These are phyloP conservation scores for Microplitis mediator DNA, from an alignment of 1,140 invertebrate species.

Conservation along the genomic window DNA sequence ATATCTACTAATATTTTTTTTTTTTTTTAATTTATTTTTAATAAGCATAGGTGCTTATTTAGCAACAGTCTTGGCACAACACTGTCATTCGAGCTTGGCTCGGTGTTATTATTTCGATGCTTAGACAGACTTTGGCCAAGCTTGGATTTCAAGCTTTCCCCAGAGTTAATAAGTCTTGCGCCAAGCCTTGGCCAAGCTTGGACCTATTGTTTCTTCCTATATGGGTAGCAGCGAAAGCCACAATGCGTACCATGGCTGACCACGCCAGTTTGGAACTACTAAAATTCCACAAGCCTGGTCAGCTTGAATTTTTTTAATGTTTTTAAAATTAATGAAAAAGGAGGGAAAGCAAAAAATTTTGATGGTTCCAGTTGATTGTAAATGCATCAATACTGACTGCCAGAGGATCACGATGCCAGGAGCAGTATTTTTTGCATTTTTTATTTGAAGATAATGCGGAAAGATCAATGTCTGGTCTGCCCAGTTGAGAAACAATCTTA, in stretches of 20 bases:
- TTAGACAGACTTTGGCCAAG: too few species aligned
- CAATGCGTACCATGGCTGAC: constrained; percentile 23
- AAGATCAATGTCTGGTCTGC: constrained; percentile 11
- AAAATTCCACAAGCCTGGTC: constrained; percentile 17
- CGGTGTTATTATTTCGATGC: too few species aligned
- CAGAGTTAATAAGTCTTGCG: too few species aligned
- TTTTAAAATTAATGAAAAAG: constrained; percentile 22
- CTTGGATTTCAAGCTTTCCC: too few species aligned
- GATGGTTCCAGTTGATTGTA: constrained; percentile 1
- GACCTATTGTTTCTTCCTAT: too few species aligned
- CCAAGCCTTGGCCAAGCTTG: too few species aligned
- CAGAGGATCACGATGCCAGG: constrained; percentile 17
- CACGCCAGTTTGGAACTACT: constrained; percentile 20
- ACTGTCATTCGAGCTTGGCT: too few species aligned
- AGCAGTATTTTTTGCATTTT: constrained; percentile 2
- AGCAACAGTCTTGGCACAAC: too few species aligned
- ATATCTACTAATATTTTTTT: too few species aligned
- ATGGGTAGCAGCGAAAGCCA: constrained; percentile 16
- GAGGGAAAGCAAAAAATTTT: constrained; percentile 22
- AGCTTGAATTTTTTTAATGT: constrained; percentile 8
- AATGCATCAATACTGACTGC: constrained; percentile 18
- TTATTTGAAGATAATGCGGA: not conserved
- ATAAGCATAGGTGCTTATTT: too few species aligned
- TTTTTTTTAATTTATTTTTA: too few species aligned
- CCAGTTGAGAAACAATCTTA: not conserved